Evolutionary conservation across 2,797 vertebrate species (phyloP).

Genomic region (Mergus octosetaceus): DNA sequence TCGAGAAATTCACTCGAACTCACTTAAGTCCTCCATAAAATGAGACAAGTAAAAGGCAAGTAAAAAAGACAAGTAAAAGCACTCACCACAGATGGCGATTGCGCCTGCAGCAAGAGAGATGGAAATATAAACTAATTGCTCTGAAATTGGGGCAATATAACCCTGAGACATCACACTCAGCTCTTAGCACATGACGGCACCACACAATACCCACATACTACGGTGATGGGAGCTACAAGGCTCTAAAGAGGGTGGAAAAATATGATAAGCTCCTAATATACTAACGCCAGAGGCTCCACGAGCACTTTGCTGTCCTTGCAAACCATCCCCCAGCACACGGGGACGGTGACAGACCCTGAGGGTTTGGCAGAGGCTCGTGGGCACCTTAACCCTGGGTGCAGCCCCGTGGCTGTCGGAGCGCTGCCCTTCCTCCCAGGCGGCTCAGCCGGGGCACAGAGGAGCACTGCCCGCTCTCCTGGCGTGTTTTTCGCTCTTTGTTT

Average conservation of each 20-base stretch:
- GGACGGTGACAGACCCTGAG: neutral
- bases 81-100: neutral
- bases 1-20: neutral
- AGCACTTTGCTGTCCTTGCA: neutral
- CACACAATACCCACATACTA: rapidly evolving
- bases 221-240: rapidly evolving
- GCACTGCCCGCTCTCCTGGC: neutral
- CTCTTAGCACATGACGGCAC: neutral
- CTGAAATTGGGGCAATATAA: neutral
- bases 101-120: neutral
- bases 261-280: rapidly evolving
- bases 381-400: neutral
- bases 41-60: neutral
- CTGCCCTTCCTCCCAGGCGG: neutral
- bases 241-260: neutral
- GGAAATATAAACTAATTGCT: constrained; percentile 2
- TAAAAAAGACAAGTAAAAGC: neutral
- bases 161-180: neutral
- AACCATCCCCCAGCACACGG: rapidly evolving
- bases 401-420: neutral
- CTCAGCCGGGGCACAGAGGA: neutral
- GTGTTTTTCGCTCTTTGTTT: neutral
- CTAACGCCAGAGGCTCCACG: neutral
- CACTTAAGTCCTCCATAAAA: neutral
- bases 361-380: rapidly evolving